Evolutionary conservation across 2,888 invertebrate species (phyloP).

Genomic region (Diarsia mendica): DNA sequence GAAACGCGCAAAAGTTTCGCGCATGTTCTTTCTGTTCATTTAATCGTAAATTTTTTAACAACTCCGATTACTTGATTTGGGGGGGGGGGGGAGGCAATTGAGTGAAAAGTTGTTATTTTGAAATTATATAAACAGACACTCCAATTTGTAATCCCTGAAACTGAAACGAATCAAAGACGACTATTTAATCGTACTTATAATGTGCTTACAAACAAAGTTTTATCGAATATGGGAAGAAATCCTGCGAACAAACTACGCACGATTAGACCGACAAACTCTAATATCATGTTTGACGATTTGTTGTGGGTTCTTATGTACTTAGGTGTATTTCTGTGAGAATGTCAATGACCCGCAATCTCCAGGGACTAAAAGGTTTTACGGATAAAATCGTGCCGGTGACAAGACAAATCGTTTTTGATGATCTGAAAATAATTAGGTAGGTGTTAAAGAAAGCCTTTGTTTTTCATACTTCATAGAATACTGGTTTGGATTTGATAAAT

Average conservation of each 20-base stretch:
- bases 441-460: constrained; percentile 13
- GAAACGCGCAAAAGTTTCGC: no score
- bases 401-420: constrained; percentile 16
- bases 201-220: constrained; percentile 32
- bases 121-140: no score
- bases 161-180: not conserved
- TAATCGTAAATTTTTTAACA: no score
- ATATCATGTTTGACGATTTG: constrained; percentile 20
- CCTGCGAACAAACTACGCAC: not conserved
- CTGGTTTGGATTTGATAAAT: not conserved
- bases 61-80: no score
- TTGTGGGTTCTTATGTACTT: constrained; percentile 9
- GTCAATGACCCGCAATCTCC: constrained; percentile 22
- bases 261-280: constrained; percentile 20
- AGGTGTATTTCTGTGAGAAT: not conserved
- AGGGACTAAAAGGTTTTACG: constrained; percentile 7
- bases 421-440: constrained; percentile 16
- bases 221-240: not conserved
- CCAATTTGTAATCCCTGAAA: not conserved
- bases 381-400: constrained; percentile 3
- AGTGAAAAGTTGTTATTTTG: no score
- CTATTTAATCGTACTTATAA: not conserved
- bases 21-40: no score
- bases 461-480: not conserved
- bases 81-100: no score